Base-by-base conservation (phyloP, 2,888 invertebrate species). In the Eupithecia subumbrata region DNA sequence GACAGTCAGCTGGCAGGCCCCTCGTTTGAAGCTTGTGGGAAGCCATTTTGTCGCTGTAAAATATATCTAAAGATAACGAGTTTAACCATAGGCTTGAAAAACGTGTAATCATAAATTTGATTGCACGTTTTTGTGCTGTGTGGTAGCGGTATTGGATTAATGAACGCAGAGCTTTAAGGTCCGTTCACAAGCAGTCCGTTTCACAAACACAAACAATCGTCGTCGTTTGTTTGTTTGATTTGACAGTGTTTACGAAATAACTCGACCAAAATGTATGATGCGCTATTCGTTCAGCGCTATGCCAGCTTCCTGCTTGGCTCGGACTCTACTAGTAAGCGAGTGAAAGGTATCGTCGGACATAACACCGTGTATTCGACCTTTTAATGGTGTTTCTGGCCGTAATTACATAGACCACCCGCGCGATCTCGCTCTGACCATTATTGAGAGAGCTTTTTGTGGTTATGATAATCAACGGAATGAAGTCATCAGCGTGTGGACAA, bases 321-420 rank as follows among this genome's bases (percentile, higher is more conserved):
- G 12, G 25, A 25, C 60, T 56, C 52, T 56, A 25, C 56, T 18
- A 56, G n/a, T n/a, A 25, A 60, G 25, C 60, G 60, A 60, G 60
- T 60, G 60, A 60, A 60, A 25, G 25, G 60, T 60, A 25, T 25
- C 25, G 22, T 60, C n/a, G 14, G 22, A 22, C 43, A 43, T 12
- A 68, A 45, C 68, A 45, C 68, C 68, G 16, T 68, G 68, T 43
- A 68, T 68, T 68, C 68, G 30, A 34, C 16, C 30, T 12, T 43
- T 67, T 68, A 43, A 89, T 87, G 85, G 78, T 69, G 81, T 78
- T 78, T 80, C 82, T 68, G 79, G 52, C n/a, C 82, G 90, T 92
- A 92, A 92, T 92, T 90, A 92, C 87, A 87, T 84, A 87, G 92
- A 92, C 93, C 93, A 92, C 93, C 92, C 92, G 89, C 85, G 87